phyloP scores from a whole-genome alignment of 2,797 vertebrate species.

The Oryzias dopingdopingensis region DNA sequence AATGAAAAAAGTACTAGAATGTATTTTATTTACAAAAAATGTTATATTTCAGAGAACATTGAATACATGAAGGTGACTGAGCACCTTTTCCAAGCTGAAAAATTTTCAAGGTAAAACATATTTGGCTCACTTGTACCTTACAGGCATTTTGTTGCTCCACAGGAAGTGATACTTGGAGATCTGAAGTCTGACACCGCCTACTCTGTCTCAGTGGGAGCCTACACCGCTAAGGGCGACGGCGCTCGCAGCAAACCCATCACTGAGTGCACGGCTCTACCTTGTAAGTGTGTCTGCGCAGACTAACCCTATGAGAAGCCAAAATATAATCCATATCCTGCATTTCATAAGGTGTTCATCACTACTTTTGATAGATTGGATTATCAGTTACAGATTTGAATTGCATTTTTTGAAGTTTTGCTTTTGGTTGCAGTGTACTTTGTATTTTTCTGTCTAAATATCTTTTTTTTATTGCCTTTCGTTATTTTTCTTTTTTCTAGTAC shows the following conservation, averaged over 20 bases:
- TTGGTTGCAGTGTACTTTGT: constrained; percentile 38
- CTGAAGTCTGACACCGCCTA: constrained; percentile 92
- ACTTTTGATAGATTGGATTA: constrained; percentile 22
- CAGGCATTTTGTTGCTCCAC: constrained; percentile 41
- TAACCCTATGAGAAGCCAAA: constrained; percentile 4
- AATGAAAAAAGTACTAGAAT: neutral
- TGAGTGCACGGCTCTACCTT: constrained; percentile 81
- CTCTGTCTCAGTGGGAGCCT: constrained; percentile 93
- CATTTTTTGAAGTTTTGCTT: constrained; percentile 20
- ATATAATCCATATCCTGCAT: neutral
- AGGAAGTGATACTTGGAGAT: constrained; percentile 91
- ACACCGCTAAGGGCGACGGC: constrained; percentile 95
- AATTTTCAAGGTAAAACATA: too few species aligned
- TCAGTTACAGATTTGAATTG: too few species aligned
- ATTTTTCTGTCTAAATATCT: constrained; percentile 49
- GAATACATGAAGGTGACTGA: too few species aligned
- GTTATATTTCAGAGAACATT: too few species aligned
- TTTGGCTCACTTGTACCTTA: constrained; percentile 31
- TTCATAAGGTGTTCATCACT: constrained; percentile 13
- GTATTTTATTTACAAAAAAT: neutral
- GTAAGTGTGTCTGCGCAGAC: constrained; percentile 46
- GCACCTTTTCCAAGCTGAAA: too few species aligned
- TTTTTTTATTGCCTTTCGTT: constrained; percentile 35
- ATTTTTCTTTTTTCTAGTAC: constrained; percentile 75
- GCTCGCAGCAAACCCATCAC: constrained; percentile 90